A percentile compares a stretch with the other conserved stretches of the same genome.
Evolutionary conservation across 2,113 vertebrate species (phyloP).

Genomic region (Rhea americana): DNA sequence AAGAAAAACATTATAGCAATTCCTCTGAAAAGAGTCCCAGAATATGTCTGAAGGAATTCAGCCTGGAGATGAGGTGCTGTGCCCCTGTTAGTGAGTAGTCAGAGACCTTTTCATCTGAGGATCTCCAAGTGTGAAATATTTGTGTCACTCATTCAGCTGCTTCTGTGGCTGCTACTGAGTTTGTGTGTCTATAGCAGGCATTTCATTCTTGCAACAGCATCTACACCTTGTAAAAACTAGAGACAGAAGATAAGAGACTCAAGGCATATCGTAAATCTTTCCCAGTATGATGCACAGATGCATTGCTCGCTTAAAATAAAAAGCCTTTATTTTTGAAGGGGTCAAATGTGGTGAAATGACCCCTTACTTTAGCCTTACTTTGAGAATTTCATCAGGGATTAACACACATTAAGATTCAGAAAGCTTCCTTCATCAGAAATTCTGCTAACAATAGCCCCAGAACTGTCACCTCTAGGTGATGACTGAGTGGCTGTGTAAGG

Average conservation of each 20-base stretch:
- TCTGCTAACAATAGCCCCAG: constrained; percentile 36
- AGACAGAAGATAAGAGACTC: neutral
- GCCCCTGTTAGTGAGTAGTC: neutral
- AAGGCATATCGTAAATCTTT: neutral
- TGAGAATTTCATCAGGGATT: constrained; percentile 29
- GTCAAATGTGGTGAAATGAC: neutral
- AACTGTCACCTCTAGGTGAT: constrained; percentile 9
- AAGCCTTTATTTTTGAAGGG: neutral
- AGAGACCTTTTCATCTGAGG: neutral
- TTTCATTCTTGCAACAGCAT: neutral
- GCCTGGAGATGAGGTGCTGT: neutral
- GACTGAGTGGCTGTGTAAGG: constrained; percentile 38
- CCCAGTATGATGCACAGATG: neutral
- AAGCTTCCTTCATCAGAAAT: constrained; percentile 32
- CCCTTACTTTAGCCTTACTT: neutral
- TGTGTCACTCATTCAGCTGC: neutral
- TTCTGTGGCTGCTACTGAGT: neutral
- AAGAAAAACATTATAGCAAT: neutral
- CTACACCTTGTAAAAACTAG: neutral
- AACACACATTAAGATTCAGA: neutral
- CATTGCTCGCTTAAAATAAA: neutral
- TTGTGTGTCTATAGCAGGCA: neutral
- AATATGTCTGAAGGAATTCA: neutral
- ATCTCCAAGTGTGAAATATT: neutral
- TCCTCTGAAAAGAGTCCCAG: neutral